Percentiles rank a stretch among this genome's conserved stretches.
These are phyloP conservation scores for Himantopus leucocephalus DNA, from an alignment of 2,113 vertebrate genomes.

Conservation along the genomic window DNA sequence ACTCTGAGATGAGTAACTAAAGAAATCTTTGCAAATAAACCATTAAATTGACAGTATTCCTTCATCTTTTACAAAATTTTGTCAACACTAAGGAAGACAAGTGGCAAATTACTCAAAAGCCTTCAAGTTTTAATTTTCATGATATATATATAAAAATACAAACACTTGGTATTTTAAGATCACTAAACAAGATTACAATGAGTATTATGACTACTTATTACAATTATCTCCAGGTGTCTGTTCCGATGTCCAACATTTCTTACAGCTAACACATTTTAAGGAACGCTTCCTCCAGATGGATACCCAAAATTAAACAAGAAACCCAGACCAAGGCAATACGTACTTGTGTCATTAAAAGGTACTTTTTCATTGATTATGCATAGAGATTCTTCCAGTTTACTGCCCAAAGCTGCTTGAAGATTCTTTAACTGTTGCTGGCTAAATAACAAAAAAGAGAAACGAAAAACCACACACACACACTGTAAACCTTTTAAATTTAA, in stretches of 20 bases:
- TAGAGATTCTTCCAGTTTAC: slow-evolving; percentile 91
- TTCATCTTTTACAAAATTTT: background rate
- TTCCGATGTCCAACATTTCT: background rate
- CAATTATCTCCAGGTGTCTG: background rate
- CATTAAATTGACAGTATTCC: background rate
- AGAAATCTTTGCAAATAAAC: background rate
- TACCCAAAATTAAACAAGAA: background rate
- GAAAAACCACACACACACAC: slow-evolving; percentile 11
- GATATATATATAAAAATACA: background rate
- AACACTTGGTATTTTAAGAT: background rate
- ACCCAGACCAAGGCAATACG: slow-evolving; percentile 68
- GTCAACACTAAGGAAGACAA: background rate
- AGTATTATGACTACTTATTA: background rate
- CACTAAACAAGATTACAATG: background rate
- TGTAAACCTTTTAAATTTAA: background rate
- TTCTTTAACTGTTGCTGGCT: slow-evolving; percentile 95
- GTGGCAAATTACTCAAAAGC: background rate
- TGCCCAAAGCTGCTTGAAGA: slow-evolving; percentile 90
- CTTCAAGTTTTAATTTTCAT: background rate
- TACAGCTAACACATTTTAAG: background rate
- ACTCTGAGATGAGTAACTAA: background rate
- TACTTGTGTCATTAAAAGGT: slow-evolving; percentile 98
- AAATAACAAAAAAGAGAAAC: slow-evolving; percentile 61
- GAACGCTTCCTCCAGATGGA: background rate
- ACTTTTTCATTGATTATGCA: slow-evolving; percentile 97